phyloP scores from a whole-genome alignment of 2,113 vertebrate genomes.

The Chlorocebus sabaeus region DNA sequence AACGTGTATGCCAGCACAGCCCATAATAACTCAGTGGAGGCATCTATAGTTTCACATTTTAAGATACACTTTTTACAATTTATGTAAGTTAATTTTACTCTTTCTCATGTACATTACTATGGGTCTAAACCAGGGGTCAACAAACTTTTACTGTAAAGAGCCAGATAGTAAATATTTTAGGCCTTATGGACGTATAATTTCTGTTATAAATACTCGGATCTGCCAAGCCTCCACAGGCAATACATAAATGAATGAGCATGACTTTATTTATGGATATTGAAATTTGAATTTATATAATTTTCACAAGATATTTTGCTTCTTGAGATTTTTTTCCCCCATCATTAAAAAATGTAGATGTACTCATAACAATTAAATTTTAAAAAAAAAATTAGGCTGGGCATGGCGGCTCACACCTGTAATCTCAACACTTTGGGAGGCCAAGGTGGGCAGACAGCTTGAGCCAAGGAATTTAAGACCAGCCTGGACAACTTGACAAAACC shows the following conservation, averaged over 20 bases:
- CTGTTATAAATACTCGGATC: background rate
- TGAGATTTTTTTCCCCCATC: background rate
- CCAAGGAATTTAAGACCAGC: background rate
- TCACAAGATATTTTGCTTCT: background rate
- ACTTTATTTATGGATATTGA: background rate
- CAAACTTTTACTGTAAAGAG: background rate
- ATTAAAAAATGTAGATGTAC: background rate
- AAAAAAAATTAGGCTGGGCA: background rate
- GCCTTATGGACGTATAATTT: background rate
- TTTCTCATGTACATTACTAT: background rate
- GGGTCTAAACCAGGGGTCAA: background rate
- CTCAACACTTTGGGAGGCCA: background rate
- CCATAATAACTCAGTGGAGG: background rate
- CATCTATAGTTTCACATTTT: background rate
- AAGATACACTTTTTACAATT: background rate
- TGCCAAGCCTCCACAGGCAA: background rate
- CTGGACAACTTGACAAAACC: background rate
- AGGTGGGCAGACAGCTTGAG: background rate
- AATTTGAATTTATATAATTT: constrained; percentile 30
- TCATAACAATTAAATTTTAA: fast-evolving
- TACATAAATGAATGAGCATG: background rate
- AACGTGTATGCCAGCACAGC: background rate
- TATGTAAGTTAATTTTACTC: background rate
- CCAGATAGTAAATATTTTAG: constrained; percentile 20
- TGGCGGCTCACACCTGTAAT: background rate